Percentiles rank a stretch among this genome's conserved stretches.
phyloP scores from a whole-genome alignment of 1,140 invertebrate species.

The Trissolcus basalis region DNA sequence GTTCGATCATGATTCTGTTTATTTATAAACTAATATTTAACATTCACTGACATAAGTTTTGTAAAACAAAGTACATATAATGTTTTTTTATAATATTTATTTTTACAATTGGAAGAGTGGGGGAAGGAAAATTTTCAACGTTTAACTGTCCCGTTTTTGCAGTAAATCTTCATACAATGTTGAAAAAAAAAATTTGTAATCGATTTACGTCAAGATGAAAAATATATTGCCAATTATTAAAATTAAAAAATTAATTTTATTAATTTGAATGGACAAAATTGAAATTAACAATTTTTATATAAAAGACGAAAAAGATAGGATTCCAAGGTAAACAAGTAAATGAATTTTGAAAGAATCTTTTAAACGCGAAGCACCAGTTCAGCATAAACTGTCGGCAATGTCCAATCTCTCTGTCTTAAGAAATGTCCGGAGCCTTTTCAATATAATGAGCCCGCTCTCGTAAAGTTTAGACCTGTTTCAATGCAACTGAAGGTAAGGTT shows the following conservation, averaged over 20 bases:
- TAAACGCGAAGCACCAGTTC: constrained; percentile 29
- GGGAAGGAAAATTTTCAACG: too few relatives aligned
- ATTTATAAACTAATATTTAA: not conserved
- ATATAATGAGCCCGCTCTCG: constrained; percentile 57
- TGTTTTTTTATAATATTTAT: too few relatives aligned
- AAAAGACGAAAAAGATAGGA: not conserved
- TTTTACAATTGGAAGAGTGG: too few relatives aligned
- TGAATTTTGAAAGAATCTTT: constrained; percentile 34
- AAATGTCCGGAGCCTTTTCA: constrained; percentile 59
- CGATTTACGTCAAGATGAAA: too few relatives aligned
- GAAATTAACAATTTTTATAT: not conserved
- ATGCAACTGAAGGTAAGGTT: constrained; percentile 37
- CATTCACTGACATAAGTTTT: too few relatives aligned
- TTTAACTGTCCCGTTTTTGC: too few relatives aligned
- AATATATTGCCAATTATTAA: not conserved
- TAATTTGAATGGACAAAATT: not conserved
- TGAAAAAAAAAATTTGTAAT: not conserved
- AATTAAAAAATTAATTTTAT: not conserved
- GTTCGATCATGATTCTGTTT: not conserved
- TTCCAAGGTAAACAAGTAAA: constrained; percentile 43
- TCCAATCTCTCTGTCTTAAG: constrained; percentile 55
- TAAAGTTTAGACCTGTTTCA: constrained; percentile 60
- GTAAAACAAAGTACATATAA: too few relatives aligned
- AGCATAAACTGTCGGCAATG: constrained; percentile 54
- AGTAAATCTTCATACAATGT: too few relatives aligned